Percentiles rank a stretch among this genome's conserved stretches.
Conservation (phyloP, 2,888 invertebrate genomes). For the Octodonta nipae region DNA sequence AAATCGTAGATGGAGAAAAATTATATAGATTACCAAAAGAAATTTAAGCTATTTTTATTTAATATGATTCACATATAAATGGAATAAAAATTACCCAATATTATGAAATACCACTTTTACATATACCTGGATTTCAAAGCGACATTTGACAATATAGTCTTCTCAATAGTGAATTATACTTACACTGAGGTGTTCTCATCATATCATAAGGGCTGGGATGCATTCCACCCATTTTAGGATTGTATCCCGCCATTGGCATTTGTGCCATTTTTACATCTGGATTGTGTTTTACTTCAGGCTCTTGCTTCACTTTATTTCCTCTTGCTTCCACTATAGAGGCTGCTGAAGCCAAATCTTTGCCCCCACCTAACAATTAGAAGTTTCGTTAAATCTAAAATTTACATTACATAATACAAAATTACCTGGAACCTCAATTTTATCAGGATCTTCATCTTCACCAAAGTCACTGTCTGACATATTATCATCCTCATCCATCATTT, state of each 20-base stretch:
- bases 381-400: background rate
- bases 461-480: conserved; percentile 56
- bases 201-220: conserved; percentile 44
- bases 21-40: too few relatives aligned
- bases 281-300: conserved; percentile 25
- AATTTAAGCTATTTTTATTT: too few relatives aligned
- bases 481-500: conserved; percentile 35
- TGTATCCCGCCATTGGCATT: conserved; percentile 24
- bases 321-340: conserved; percentile 43
- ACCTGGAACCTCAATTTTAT: conserved; percentile 85
- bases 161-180: conserved; percentile 13
- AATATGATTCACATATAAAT: too few relatives aligned
- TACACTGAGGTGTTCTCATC: conserved; percentile 38
- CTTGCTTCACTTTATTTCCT: conserved; percentile 36
- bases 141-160: too few relatives aligned
- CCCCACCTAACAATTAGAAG: conserved; percentile 49
- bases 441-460: conserved; percentile 81
- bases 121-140: too few relatives aligned
- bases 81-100: too few relatives aligned
- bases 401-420: background rate
- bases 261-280: conserved; percentile 18
- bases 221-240: conserved; percentile 35
- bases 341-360: conserved; percentile 73
- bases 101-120: too few relatives aligned
- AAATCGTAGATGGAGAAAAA: too few relatives aligned